A percentile compares a stretch with the other conserved stretches of the same genome.
These are phyloP conservation scores for Xenopus petersii DNA, from an alignment of 2,797 vertebrate genomes.

Conservation along the genomic window DNA sequence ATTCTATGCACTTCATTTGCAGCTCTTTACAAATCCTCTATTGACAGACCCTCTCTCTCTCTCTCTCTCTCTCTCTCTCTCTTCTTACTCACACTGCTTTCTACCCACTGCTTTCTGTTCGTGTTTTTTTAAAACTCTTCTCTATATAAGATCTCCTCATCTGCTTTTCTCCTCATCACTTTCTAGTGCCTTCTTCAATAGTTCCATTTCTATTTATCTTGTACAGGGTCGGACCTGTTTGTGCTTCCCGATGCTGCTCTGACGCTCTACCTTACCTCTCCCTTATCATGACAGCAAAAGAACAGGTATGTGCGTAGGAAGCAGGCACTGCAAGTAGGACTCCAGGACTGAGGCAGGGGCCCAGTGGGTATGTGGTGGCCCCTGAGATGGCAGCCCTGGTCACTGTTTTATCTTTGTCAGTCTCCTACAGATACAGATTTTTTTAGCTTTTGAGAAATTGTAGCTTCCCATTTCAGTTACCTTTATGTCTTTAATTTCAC, in stretches of 20 bases:
- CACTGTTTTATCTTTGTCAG: neutral
- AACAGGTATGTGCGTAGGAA: no score
- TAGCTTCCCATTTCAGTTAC: constrained; percentile 15
- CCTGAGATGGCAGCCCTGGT: no score
- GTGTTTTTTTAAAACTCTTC: no score
- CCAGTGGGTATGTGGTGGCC: no score
- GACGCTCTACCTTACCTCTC: neutral
- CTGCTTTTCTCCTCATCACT: neutral
- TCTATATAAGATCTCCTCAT: neutral
- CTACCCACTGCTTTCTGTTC: no score
- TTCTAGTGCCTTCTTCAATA: neutral
- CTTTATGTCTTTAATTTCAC: neutral
- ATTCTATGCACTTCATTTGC: no score
- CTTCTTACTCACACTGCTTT: no score
- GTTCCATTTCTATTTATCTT: constrained; percentile 1
- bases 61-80: no score
- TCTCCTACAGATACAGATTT: neutral
- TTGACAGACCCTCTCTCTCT: no score
- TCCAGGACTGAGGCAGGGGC: no score
- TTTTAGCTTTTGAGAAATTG: neutral
- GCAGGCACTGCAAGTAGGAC: no score
- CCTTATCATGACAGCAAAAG: neutral
- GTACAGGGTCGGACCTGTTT: neutral
- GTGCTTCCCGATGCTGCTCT: constrained; percentile 3
- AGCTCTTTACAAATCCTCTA: no score